Evolutionary conservation across 1,140 invertebrate species (phyloP), one percentile per base, ranked within the genome.

Genomic region (Theocolax elegans): DNA sequence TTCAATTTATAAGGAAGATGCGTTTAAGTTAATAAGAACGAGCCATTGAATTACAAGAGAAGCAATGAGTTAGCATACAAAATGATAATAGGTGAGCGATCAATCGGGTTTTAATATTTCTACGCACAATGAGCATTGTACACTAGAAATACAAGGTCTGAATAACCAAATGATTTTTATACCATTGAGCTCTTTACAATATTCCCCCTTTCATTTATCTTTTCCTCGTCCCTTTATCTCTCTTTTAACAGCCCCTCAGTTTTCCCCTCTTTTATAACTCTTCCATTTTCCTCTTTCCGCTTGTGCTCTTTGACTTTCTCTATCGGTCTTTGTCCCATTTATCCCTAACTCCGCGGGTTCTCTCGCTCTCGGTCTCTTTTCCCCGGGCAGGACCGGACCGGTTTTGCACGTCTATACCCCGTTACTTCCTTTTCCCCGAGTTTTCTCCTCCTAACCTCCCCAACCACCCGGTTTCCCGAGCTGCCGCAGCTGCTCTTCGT

Each of bases 281-380:
- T 7, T 60, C 23, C 10, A 49, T 49, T 53, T 29, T 35, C 53
- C 13, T 13, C 48, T 44, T 6, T 10, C 8, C 17, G 23, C 63
- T 15, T 35, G 21, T 59, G 17, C 44, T 59, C 31, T 40, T 67
- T 49, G 44, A 67, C 23, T 49, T 40, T 58, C 21, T 27, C 44
- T 19, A 48, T 59, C 29, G 27, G 17, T 59, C 65, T 67, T 49
- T 59, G 42, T 49, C 25, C 65, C 19, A 31, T 10, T 66, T 44
- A 6, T 56, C 21, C 53, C 40, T 23, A 15, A 38, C 46, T 19
- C 13, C 15, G 1, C 38, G 7, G 42, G 13, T 53, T 38, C 70
- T 66, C 49, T 27, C 31, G 8, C 27, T 17, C 42, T 54, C 46
- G 19, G 35, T 25, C 23, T 42, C 19, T 17, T 44, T 25, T 2